Evolutionary conservation across 2,888 invertebrate species (phyloP), one percentile per base, ranked within the genome.

Genomic region (Coronaproctus castanopsis): DNA sequence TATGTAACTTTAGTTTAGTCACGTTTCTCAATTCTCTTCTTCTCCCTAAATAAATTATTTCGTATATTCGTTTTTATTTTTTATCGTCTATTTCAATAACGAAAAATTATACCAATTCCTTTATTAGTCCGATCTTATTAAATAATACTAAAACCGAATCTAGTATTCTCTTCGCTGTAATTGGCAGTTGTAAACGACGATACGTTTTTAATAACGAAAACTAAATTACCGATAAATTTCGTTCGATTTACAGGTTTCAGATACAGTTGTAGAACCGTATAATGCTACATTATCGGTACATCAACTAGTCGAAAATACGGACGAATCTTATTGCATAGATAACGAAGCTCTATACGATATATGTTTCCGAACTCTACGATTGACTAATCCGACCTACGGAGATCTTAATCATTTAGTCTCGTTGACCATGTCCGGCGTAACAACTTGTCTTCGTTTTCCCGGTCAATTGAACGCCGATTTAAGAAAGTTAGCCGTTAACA

Each of bases 271-370:
- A 3, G 79, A 80, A 67, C 79, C 79, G 1, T 80, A 80, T 73
- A 80, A 80, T 66, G 80, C 79, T 64, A 80, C 80, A 1, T 72
- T 80, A 14, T 80, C 80, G 52, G 77, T 78, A 14, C 78, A 78
- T 64, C 78, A 78, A 65, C 70, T 80, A 54, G 79, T 80, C 2
- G 80, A 80, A 67, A 80, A 80, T 68, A 80, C 80, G 1, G 80
- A 80, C 65, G 79, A 79, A 66, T 78, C 79, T 1, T 80, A 75
- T 67, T 79, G 79, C 68, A 80, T 80, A 65, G 80, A 80, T 68
- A 80, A 80, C 68, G 80, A 80, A 68, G 80, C 80, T 48, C 73
- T 80, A 5, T 80, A 80, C 69, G 79, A 80, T 67, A 80, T 81
- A 64, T 80, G 80, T 70, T 81, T 80, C 72, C 71, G 80, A 23